Evolutionary conservation across 2,797 vertebrate species (phyloP), one percentile per base, ranked within the genome.

Genomic region (Micropoecilia bifurca): DNA sequence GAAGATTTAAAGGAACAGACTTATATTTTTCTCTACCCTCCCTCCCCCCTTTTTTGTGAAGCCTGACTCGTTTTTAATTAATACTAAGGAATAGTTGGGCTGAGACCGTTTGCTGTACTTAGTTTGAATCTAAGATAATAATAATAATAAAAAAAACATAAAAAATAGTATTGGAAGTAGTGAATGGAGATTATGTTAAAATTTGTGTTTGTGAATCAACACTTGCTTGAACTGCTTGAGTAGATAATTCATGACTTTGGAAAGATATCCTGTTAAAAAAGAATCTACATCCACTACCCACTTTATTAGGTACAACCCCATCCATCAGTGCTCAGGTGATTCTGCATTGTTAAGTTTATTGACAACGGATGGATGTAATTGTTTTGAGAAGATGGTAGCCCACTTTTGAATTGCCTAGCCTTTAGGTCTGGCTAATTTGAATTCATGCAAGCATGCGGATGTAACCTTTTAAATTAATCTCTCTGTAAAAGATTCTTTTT

Each of bases 1-100:
- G 81, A 80, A 71, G 75, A 90, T 92, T 93, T 94, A 94, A 95
- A 95, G 94, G 81, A 89, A 75, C 92, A 92, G 41, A 28, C 57
- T 1, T 10, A 14, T 30, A 66, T 84, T 81, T 78, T 88, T 89
- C 12, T 43, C 41, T n/a, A n/a, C n/a, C 3, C 46, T 18, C 4
- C 16, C 16, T 0, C 18, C 59, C 16, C 30, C 13, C 30, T 85
- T 88, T 89, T 83, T 88, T 81, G 59, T 68, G 73, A 73, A 73
- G 57, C 18, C 33, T 68, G 63, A 20, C 33, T 83, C 59, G 1
- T 41, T 76, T 28, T 50, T 87, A 90, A 92, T 92, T 43, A 25
- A 25, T 36, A 63, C 16, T 2, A 8, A 61, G 1, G 61, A 18
- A 63, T 18, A 20, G 30, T 20, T 63, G 1, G 30, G 8, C 20